phyloP scores from a whole-genome alignment of 1,140 invertebrate species.

The Eurosta solidaginis region DNA sequence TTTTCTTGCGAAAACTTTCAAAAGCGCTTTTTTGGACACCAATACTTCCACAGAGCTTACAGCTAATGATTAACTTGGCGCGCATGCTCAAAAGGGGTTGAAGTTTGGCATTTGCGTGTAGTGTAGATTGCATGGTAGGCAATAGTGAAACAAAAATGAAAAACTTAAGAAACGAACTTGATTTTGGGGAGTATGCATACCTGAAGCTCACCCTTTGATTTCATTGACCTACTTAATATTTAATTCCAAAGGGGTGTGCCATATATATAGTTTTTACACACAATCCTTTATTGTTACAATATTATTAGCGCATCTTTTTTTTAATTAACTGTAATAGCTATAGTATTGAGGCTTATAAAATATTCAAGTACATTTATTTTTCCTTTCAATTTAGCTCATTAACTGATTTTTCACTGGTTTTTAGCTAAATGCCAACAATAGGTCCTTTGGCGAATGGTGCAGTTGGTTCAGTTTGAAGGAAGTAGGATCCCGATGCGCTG shows the following conservation, averaged over 20 bases:
- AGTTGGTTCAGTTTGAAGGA: slow-evolving; percentile 44
- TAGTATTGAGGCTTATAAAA: too few relatives aligned
- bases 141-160: background rate
- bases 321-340: too few relatives aligned
- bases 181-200: background rate
- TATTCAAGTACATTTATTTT: too few relatives aligned
- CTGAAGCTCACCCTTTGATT: too few relatives aligned
- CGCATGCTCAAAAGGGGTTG: background rate
- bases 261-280: too few relatives aligned
- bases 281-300: too few relatives aligned
- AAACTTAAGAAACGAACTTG: slow-evolving; percentile 13
- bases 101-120: background rate
- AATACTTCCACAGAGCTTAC: background rate
- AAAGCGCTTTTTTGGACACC: background rate
- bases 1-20: background rate
- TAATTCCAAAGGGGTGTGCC: too few relatives aligned
- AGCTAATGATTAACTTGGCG: background rate
- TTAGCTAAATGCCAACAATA: slow-evolving; percentile 38
- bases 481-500: slow-evolving; percentile 49
- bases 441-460: slow-evolving; percentile 51
- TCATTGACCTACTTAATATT: too few relatives aligned
- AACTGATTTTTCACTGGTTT: slow-evolving; percentile 30
- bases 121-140: background rate
- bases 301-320: too few relatives aligned
- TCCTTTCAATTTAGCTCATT: background rate